Base-by-base conservation (phyloP, 2,888 invertebrate genomes). In the Carcina quercana region DNA sequence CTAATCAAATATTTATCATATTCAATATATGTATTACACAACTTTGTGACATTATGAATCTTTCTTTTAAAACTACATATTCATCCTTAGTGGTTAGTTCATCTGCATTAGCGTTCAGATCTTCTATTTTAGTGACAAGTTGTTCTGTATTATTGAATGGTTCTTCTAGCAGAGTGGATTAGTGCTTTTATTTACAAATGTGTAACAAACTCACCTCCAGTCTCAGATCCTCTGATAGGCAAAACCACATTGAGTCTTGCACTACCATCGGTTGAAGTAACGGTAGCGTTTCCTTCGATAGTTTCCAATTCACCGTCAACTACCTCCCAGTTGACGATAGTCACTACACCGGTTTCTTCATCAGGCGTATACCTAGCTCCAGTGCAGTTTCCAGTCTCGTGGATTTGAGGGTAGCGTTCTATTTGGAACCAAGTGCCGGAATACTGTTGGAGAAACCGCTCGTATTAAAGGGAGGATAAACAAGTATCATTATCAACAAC, bases 381-480 rank as follows among this genome's bases (percentile, higher is more conserved):
- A 1, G 62, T 51, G 37, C 84, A 82, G 7, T 55, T 47, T 5
- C 65, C 69, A 10, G 25, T 46, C 11, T 59, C 59, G 17, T 55
- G 46, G n/a, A 51, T 41, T 48, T 63, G 59, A 6, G 71, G 69
- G 41, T 80, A 78, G 8, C 66, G 55, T 34, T 70, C 62, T 3
- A 61, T 65, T 31, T 78, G 70, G 49, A 75, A 83, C 84, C 82
- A 84, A 1, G 53, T 67, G 26, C 71, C 78, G 13, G 60, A 55
- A 41, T 71, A 85, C 85, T 78, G 63, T 39, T 37, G 44, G 35
- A 24, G 13, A 25, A 28, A n/a, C n/a, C n/a, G n/a, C n/a, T n/a
- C n/a, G n/a, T 21, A 15, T 13, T 28, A 13, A 3, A 25, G 14
- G 20, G 39, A 32, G 15, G n/a, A 30, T 28, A 17, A 17, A 26